Base-by-base conservation (phyloP, 2,888 invertebrate genomes). In the Apotomis turbidana region DNA sequence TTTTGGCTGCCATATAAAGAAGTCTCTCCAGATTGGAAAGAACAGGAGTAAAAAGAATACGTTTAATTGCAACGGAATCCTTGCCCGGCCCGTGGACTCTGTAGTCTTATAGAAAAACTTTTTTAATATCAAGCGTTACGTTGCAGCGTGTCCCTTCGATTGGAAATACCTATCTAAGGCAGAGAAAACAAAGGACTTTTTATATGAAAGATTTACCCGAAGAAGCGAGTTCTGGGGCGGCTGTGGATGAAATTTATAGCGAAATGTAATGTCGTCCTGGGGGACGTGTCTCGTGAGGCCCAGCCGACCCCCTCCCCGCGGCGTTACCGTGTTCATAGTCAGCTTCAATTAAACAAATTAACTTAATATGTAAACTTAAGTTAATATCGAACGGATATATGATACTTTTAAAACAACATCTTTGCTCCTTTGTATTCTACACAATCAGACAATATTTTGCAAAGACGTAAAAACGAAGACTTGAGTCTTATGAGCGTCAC, bases 41-140 rank as follows among this genome's bases (percentile, higher is more conserved):
- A 68, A 72, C 52, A 72, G 36, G 62, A 68, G 62, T 72, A 72
- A 72, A 72, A 79, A 81, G 79, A 81, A 80, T 80, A 81, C 77
- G 77, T 80, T 84, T 87, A 85, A 87, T 88, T 88, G 85, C 84
- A 84, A 82, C 82, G 80, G 82, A 86, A 85, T 85, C 81, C 76
- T 84, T 79, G 80, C 79, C 80, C 81, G 78, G 78, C 82, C 83
- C 81, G 79, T 78, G 78, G 78, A 78, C 80, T 70, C 62, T 61
- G 77, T 77, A 81, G 81, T 85, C 79, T 87, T 87, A 87, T 84
- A 83, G 83, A 85, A 86, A 91, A 92, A 92, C 88, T 91, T 93
- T 92, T 92, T 92, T 91, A 92, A 93, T 93, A 91, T 90, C 87
- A 85, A 86, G 83, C 85, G 85, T 89, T 86, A 86, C 85, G 51